Base-by-base conservation (phyloP, 2,797 vertebrate species). In the Gallinago nigripennis region DNA sequence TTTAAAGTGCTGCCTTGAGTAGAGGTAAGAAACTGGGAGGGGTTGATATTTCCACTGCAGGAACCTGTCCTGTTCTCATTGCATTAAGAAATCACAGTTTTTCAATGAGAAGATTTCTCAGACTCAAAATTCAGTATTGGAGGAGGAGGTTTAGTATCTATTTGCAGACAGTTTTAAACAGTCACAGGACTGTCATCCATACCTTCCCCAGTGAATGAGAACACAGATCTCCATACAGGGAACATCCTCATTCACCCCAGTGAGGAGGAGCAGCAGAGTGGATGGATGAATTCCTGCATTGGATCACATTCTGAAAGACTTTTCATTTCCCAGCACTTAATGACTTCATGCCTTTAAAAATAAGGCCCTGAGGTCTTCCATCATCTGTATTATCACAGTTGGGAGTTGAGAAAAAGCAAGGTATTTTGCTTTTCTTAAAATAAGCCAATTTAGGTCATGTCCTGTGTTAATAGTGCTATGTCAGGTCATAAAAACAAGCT, bases 281-380 rank as follows among this genome's bases (percentile, higher is more conserved):
- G 23, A 60, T 0, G 24, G 25, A 16, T 77, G 45, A 92, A 92
- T 82, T 82, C 56, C 43, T 95, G 6, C 31, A 15, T 77, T 89
- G 75, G 45, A 73, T 87, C 15, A 35, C 31, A 17, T 85, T 95
- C 53, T 73, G 64, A 70, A 92, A 73, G 27, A 21, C 45, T 70
- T 85, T 82, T 77, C 2, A 3, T 77, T 91, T 90, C 78, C 37
- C 45, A 75, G 64, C 33, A 64, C 33, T 91, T 92, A 66, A 73
- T 71, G 68, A 87, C 71, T 89, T 93, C 45, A 73, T 91, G 68
- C 58, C 57, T 90, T 94, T 91, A 72, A 69, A 95, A 95, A 86
- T 71, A 81, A 75, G 27, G 35, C 60, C 53, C 64, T 85, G 45
- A 86, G 54, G 48, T 91, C 82, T 5, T 91, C 77, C 73, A 39